Evolutionary conservation across 2,113 vertebrate species (phyloP), one percentile per base, ranked within the genome.

Genomic region (Bubo blakistoni): DNA sequence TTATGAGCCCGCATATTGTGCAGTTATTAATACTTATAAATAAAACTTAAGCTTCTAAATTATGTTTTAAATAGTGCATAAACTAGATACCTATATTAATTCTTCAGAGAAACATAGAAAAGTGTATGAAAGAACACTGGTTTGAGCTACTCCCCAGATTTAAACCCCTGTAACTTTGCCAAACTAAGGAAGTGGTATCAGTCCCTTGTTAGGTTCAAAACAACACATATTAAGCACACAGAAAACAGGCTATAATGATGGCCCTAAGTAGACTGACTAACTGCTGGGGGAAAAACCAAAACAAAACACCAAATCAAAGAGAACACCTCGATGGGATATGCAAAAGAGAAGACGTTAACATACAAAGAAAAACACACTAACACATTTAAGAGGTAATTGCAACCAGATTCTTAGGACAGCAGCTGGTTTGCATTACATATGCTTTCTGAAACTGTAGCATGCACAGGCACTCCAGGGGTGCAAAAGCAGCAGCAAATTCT

Each of bases 401-500:
- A 90, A 69, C 4, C 11, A 83, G 30, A 76, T 77, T 62, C 55
- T 49, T n/a, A 59, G 7, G 10, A 91, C 9, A 18, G 36, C 36
- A 72, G 40, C 7, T 4, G 21, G 47, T 82, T 82, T 63, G n/a
- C 10, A 36, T 30, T 59, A 70, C 5, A 21, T 25, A 47, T 3
- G 13, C 34, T 63, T 66, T 84, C 57, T n/a, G 58, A 38, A 87
- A 87, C 25, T 54, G 74, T 1, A 74, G 55, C 11, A 11, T 18
- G 34, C 36, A 27, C 0, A 0, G 11, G 44, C 11, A 16, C 30
- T 71, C 10, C 34, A 74, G 11, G 10, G 36, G 26, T 22, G 6
- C 74, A 80, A 59, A 92, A 55, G 16, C 27, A 80, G 42, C 16
- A 59, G 16, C 17, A 57, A 85, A 30, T 63, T 30, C 22, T 22